These are phyloP conservation scores for Allygus modestus DNA, from an alignment of 2,888 invertebrate genomes.

Conservation along the genomic window DNA sequence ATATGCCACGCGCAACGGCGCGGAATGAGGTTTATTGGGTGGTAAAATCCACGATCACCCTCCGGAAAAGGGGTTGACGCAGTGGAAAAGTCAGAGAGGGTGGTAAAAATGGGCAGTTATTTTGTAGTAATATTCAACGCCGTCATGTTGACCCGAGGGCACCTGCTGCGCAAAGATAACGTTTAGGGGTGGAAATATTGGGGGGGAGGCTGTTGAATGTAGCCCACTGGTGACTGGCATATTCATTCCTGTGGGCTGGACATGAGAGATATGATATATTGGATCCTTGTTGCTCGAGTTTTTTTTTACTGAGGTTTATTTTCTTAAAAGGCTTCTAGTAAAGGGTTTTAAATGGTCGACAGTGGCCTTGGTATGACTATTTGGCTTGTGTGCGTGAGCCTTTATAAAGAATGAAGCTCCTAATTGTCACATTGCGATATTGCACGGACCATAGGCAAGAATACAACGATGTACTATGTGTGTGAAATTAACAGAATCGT, in stretches of 20 bases:
- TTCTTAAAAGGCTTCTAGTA: too few species aligned
- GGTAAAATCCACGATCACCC: constrained; percentile 33
- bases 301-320: too few species aligned
- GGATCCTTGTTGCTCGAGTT: not conserved
- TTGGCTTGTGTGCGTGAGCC: too few species aligned
- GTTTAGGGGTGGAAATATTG: not conserved
- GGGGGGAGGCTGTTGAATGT: constrained; percentile 32
- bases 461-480: too few species aligned
- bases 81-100: not conserved
- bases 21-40: constrained; percentile 13
- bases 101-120: constrained; percentile 47
- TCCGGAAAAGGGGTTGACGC: constrained; percentile 34
- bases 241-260: constrained; percentile 18
- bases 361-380: too few species aligned
- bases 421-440: too few species aligned
- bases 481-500: too few species aligned
- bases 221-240: constrained; percentile 11
- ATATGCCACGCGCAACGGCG: not conserved
- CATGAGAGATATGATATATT: constrained; percentile 12
- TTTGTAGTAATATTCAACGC: constrained; percentile 54
- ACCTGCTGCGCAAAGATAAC: constrained; percentile 47
- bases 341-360: too few species aligned
- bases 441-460: too few species aligned
- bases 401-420: too few species aligned
- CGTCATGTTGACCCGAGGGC: constrained; percentile 49